Conservation (phyloP, 2,888 invertebrate species). For the Drosophila neoperkinsi region DNA sequence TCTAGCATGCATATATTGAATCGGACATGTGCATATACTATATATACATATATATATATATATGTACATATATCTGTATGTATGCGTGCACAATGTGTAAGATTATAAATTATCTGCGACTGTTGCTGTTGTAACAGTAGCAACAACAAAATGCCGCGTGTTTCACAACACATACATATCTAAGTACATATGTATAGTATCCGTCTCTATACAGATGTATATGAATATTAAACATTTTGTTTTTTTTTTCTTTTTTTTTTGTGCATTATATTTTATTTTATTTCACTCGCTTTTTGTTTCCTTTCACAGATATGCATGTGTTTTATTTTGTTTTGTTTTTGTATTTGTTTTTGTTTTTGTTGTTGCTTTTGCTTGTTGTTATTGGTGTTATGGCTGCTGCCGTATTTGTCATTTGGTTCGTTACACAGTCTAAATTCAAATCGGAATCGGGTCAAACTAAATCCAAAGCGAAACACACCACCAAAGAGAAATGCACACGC, state of each 20-base stretch:
- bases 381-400: slow-evolving; percentile 22
- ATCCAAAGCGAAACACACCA: slow-evolving; percentile 37
- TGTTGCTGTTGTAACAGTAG: slow-evolving; percentile 63
- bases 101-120: slow-evolving; percentile 76
- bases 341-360: slow-evolving; percentile 24
- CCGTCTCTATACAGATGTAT: slow-evolving; percentile 3
- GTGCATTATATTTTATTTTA: slow-evolving; percentile 51
- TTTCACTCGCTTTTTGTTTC: slow-evolving; percentile 58
- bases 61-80: slow-evolving; percentile 3
- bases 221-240: slow-evolving; percentile 38
- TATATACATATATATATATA: neutral
- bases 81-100: slow-evolving; percentile 40
- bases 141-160: slow-evolving; percentile 47
- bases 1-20: slow-evolving; percentile 1
- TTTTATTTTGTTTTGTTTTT: slow-evolving; percentile 33
- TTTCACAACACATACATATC: slow-evolving; percentile 58
- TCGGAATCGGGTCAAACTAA: slow-evolving; percentile 66
- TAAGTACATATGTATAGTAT: slow-evolving; percentile 7
- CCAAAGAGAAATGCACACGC: slow-evolving; percentile 56
- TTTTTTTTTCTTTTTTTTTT: slow-evolving; percentile 7
- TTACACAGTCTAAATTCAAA: slow-evolving; percentile 61
- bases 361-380: slow-evolving; percentile 12
- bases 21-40: neutral
- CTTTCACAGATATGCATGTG: slow-evolving; percentile 58
- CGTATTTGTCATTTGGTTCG: slow-evolving; percentile 44